Base-by-base conservation (phyloP, 2,888 invertebrate genomes). In the Drosophila seclusa region DNA sequence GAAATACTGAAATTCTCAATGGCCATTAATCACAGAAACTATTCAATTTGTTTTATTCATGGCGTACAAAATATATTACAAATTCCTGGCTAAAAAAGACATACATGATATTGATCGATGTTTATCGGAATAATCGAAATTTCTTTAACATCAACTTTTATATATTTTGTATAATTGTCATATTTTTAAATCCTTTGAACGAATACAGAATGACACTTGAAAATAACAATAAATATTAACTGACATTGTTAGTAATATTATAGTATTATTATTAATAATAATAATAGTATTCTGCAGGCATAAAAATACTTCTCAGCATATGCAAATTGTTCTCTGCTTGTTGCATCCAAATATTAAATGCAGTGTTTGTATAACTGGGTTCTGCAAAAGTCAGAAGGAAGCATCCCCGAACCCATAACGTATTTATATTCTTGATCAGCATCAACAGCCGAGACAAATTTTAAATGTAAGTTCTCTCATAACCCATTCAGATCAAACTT, bases 21-120 rank as follows among this genome's bases (percentile, higher is more conserved):
- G 16, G 18, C 36, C 34, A 54, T 54, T 36, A 54, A 36, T 38
- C 27, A 38, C 55, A 38, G 38, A 13, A 38, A 55, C 27, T 27
- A 38, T 38, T 36, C 13, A 38, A 16, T 55, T 27, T 18, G 13
- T 38, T 32, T 8, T 13, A 11, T 13, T 38, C 24, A 27, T 13
- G 29, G 4, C 10, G 21, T 40, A 40, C 6, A 5, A 55, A 4
- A 38, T 38, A 5, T 34, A 34, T 13, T 27, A 4, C 18, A 36
- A 36, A 32, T 32, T n/a, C 4, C 21, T 4, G 16, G 13, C 13
- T 2, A 27, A 53, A 21, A 27, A 27, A 54, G 6, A 18, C 18
- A 18, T 10, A 16, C 18, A 27, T n/a, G 18, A 6, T 21, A 16
- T 32, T 24, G 2, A 16, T 32, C 16, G 7, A 32, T 13, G 24